Evolutionary conservation across 2,888 invertebrate genomes (phyloP).

Genomic region (Nomada goodeniana): DNA sequence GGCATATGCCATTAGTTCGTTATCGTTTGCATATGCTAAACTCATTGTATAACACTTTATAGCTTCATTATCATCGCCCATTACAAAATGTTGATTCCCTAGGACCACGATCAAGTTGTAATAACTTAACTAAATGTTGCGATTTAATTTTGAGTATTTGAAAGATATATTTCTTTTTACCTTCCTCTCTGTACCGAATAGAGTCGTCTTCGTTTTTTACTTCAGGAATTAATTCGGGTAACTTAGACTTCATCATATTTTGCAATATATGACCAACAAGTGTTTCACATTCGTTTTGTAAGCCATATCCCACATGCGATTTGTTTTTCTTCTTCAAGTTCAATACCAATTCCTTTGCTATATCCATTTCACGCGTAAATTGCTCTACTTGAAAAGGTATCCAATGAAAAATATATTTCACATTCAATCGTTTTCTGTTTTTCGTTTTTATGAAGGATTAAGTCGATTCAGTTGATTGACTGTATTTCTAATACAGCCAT

Average conservation of each 20-base stretch:
- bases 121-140: conserved; percentile 11
- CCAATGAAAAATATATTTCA: conserved; percentile 1
- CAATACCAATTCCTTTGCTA: conserved; percentile 77
- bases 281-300: conserved; percentile 81
- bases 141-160: background rate
- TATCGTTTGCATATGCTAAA: conserved; percentile 78
- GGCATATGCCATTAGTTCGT: conserved; percentile 79
- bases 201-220: conserved; percentile 79
- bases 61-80: conserved; percentile 80
- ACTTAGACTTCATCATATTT: conserved; percentile 79
- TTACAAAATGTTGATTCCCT: conserved; percentile 82
- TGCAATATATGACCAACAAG: conserved; percentile 79
- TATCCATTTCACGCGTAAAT: conserved; percentile 75
- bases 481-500: no score
- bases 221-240: conserved; percentile 77
- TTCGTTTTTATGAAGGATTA: no score
- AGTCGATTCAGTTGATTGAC: no score
- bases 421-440: background rate
- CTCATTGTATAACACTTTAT: conserved; percentile 81
- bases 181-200: conserved; percentile 79
- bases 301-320: conserved; percentile 79
- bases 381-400: conserved; percentile 5
- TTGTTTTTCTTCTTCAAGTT: conserved; percentile 77
- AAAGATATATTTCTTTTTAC: conserved; percentile 64
- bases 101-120: conserved; percentile 16